phyloP scores from a whole-genome alignment of 2,113 vertebrate genomes.

The Xiphophorus hellerii region DNA sequence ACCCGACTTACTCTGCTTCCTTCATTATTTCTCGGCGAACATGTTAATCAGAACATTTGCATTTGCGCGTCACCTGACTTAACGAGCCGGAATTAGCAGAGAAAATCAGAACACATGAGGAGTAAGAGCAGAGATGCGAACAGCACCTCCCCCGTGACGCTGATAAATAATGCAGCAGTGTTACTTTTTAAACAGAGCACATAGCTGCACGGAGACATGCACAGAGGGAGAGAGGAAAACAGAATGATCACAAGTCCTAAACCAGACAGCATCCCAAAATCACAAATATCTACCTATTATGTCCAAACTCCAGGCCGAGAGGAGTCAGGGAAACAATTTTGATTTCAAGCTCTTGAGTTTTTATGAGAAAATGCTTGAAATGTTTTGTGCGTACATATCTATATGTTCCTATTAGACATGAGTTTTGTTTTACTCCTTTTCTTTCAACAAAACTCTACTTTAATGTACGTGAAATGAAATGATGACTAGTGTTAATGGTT shows the following conservation, averaged over 20 bases:
- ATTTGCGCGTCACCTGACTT: conserved; percentile 73
- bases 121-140: conserved; percentile 63
- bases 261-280: conserved; percentile 38
- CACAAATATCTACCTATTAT: conserved; percentile 42
- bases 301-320: conserved; percentile 33
- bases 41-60: conserved; percentile 61
- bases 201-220: conserved; percentile 16
- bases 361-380: too few species aligned
- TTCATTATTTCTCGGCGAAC: conserved; percentile 9
- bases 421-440: too few species aligned
- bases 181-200: conserved; percentile 57
- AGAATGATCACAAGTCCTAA: conserved; percentile 41
- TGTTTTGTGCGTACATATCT: too few species aligned
- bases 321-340: conserved; percentile 20
- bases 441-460: too few species aligned
- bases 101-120: conserved; percentile 67
- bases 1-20: not conserved
- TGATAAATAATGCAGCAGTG: conserved; percentile 65
- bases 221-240: conserved; percentile 5
- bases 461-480: too few species aligned
- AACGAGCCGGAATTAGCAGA: conserved; percentile 72
- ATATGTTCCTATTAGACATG: too few species aligned
- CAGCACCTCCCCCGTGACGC: conserved; percentile 54
- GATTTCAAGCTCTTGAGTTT: not conserved
- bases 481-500: not conserved